Conservation (phyloP, 2,113 vertebrate genomes). For the Recurvirostra avosetta region DNA sequence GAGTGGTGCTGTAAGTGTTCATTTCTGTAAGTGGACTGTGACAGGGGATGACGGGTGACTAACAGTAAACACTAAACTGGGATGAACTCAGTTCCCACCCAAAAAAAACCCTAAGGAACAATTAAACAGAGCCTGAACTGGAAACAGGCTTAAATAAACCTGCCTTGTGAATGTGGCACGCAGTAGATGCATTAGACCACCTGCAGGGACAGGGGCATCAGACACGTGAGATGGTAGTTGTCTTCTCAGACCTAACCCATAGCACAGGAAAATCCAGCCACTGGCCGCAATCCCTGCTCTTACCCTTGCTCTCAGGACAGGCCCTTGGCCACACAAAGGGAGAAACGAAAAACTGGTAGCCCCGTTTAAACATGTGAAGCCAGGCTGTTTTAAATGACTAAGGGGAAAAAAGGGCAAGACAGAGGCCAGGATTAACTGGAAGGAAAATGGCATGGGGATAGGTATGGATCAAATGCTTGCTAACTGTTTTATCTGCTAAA, state of each 20-base stretch:
- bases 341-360: background rate
- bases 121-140: background rate
- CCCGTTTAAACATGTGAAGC: background rate
- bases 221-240: background rate
- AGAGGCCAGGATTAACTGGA: background rate
- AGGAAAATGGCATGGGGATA: background rate
- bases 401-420: too few species aligned
- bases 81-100: background rate
- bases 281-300: background rate
- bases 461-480: background rate
- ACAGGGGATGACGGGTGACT: background rate
- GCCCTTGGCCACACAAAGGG: background rate
- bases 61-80: background rate
- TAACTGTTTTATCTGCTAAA: background rate
- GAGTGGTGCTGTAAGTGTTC: background rate
- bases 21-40: rapidly evolving
- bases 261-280: background rate
- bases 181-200: background rate
- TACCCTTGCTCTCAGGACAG: background rate
- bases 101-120: background rate
- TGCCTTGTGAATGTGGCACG: background rate
- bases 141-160: background rate
- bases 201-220: background rate
- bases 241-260: background rate
- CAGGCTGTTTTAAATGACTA: background rate